A percentile compares a stretch with the other conserved stretches of the same genome.
Conservation (phyloP, 2,797 vertebrate genomes). For the Anguilla megastoma region DNA sequence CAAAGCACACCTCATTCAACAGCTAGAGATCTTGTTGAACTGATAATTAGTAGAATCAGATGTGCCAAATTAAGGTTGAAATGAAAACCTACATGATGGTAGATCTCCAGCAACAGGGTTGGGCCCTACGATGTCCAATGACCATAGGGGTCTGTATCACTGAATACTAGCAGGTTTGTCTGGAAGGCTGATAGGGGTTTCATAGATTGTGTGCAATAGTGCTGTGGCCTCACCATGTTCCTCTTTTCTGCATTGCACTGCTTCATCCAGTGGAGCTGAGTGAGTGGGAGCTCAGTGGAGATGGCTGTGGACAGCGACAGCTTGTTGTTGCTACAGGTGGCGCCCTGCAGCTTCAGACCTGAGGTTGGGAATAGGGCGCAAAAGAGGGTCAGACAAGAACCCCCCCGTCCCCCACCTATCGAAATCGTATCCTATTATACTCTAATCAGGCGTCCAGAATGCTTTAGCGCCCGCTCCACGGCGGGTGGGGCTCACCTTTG, state of each 20-base stretch:
- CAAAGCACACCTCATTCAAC: no score
- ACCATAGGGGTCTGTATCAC: background rate
- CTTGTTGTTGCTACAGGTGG: constrained; percentile 92
- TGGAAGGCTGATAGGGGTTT: background rate
- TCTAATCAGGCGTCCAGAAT: background rate
- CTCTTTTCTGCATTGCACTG: constrained; percentile 85
- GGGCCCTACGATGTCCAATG: background rate
- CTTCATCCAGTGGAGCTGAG: constrained; percentile 94
- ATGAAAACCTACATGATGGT: no score
- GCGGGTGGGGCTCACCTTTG: constrained; percentile 74
- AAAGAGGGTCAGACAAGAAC: background rate
- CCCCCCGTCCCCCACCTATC: no score
- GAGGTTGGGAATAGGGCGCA: background rate
- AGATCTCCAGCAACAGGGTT: no score
- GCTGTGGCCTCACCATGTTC: constrained; percentile 76
- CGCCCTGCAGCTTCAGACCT: constrained; percentile 94
- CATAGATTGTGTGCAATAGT: background rate
- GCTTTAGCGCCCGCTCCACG: background rate
- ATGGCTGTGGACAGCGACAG: constrained; percentile 89
- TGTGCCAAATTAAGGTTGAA: no score
- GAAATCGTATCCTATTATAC: constrained; percentile 16
- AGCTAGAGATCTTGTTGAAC: no score
- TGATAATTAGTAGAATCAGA: no score
- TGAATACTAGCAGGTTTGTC: background rate
- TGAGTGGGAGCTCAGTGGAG: constrained; percentile 91